Percentiles rank a stretch among this genome's conserved stretches.
These are phyloP conservation scores for Sipha maydis DNA, from an alignment of 2,888 invertebrate species.

Conservation along the genomic window DNA sequence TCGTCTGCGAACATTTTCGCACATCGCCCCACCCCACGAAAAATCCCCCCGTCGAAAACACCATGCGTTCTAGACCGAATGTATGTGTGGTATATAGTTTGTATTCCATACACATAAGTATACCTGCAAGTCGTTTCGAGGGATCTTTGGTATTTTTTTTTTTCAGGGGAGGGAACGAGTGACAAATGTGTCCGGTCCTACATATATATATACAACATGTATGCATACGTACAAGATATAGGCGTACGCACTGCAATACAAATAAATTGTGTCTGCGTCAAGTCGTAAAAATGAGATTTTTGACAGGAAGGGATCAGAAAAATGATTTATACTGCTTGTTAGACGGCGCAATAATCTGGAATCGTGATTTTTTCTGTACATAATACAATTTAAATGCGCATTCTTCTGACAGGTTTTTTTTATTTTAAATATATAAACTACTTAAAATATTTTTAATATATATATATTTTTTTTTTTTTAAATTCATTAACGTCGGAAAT, in stretches of 20 bases:
- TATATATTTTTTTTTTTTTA: too few relatives aligned
- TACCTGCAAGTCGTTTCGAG: constrained; percentile 8
- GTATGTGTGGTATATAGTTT: too few relatives aligned
- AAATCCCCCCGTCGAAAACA: neutral
- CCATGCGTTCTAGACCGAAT: neutral
- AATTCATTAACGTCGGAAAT: too few relatives aligned
- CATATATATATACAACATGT: neutral
- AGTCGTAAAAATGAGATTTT: neutral
- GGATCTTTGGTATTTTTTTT: neutral
- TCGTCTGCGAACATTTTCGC: neutral
- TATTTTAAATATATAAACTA: too few relatives aligned
- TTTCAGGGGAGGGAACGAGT: neutral
- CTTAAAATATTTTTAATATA: too few relatives aligned
- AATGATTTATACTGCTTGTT: too few relatives aligned
- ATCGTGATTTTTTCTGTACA: too few relatives aligned
- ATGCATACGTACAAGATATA: neutral
- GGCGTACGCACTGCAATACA: neutral
- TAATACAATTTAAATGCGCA: too few relatives aligned
- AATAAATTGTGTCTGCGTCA: neutral
- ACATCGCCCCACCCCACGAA: neutral
- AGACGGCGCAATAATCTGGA: too few relatives aligned
- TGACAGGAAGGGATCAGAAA: neutral
- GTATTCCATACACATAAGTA: too few relatives aligned
- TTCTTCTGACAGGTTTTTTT: too few relatives aligned
- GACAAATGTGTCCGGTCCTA: constrained; percentile 18